A percentile compares a stretch with the other conserved stretches of the same genome.
Evolutionary conservation across 2,888 invertebrate genomes (phyloP).

Genomic region (Cinara cedri): DNA sequence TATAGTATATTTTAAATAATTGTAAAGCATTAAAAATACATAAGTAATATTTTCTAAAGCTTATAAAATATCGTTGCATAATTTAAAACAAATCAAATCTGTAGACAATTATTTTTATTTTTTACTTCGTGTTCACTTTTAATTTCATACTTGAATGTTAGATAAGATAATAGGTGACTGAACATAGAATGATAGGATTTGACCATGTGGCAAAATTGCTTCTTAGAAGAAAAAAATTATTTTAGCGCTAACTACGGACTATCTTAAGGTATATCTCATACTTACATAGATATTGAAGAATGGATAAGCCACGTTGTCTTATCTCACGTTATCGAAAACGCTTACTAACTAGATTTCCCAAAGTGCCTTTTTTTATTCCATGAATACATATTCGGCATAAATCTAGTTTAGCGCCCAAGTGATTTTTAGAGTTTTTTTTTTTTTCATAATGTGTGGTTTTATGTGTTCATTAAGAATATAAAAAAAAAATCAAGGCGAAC

Average conservation of each 20-base stretch:
- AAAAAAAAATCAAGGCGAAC: too few relatives aligned
- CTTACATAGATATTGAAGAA: too few relatives aligned
- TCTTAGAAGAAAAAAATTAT: background rate
- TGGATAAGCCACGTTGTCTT: too few relatives aligned
- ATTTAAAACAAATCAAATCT: background rate
- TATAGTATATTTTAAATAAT: background rate
- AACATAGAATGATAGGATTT: constrained; percentile 35
- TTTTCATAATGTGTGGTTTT: too few relatives aligned
- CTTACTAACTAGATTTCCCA: too few relatives aligned
- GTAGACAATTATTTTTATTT: background rate
- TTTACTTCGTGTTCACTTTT: constrained; percentile 1
- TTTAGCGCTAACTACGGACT: background rate
- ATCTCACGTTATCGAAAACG: too few relatives aligned
- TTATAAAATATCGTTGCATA: background rate
- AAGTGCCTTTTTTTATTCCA: too few relatives aligned
- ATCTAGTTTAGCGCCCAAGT: too few relatives aligned
- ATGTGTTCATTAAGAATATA: too few relatives aligned
- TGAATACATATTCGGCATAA: too few relatives aligned
- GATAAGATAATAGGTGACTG: constrained; percentile 49
- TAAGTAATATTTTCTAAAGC: background rate
- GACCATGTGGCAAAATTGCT: constrained; percentile 45
- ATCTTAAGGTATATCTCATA: too few relatives aligned
- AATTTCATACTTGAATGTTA: background rate
- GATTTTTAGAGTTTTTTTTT: too few relatives aligned
- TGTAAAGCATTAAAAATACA: constrained; percentile 4